Evolutionary conservation across 2,888 invertebrate species (phyloP).

Genomic region (Mimachlamys varia): DNA sequence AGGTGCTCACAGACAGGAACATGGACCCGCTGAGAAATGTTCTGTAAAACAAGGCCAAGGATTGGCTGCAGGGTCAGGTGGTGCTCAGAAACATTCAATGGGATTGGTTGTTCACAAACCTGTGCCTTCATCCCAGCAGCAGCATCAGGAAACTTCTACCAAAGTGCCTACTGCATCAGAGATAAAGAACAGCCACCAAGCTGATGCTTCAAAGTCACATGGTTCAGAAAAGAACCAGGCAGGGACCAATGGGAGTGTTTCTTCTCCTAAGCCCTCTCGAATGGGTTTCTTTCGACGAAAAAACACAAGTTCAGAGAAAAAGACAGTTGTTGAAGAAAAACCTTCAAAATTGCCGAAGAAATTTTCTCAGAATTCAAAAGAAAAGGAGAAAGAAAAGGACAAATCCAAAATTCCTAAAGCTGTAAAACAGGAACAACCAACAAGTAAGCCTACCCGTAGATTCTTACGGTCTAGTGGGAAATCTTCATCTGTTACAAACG

Average conservation of each 20-base stretch:
- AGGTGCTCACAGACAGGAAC: not conserved
- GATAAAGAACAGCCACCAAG: not conserved
- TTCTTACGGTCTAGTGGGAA: not conserved
- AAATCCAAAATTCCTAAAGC: constrained; percentile 16
- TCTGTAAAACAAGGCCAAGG: not conserved
- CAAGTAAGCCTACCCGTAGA: not conserved
- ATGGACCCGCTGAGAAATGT: not conserved
- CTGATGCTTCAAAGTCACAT: not conserved
- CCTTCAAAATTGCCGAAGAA: not conserved
- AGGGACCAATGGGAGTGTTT: not conserved
- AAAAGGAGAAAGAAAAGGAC: not conserved
- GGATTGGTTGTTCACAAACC: not conserved
- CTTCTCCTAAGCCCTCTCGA: not conserved
- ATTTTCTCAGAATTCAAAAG: not conserved
- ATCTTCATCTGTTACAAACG: not conserved
- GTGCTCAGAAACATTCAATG: constrained; percentile 17
- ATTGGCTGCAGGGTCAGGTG: not conserved
- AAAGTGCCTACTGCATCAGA: not conserved
- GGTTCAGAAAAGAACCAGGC: not conserved
- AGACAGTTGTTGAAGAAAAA: not conserved
- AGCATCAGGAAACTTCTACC: not conserved
- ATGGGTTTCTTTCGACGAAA: not conserved
- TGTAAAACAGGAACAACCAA: not conserved
- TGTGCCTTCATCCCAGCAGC: constrained; percentile 11
- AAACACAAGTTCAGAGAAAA: not conserved